Evolutionary conservation across 2,113 vertebrate genomes (phyloP).

Genomic region (Polypterus senegalus): DNA sequence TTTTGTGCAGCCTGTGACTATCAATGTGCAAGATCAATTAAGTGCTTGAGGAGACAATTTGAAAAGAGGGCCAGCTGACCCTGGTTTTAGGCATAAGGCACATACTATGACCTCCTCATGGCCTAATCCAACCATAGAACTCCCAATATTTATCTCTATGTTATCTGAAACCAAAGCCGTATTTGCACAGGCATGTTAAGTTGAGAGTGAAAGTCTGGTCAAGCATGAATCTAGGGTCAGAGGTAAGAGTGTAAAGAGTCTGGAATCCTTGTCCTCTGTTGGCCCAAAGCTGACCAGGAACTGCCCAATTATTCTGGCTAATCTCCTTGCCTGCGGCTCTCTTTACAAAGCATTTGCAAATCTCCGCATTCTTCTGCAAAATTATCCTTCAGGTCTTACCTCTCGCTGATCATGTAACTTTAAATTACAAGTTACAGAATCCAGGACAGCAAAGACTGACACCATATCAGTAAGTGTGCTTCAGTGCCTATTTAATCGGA

Average conservation of each 20-base stretch:
- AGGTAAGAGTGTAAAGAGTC: slow-evolving; percentile 28
- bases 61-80: slow-evolving; percentile 49
- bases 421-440: background rate
- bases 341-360: background rate
- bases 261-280: background rate
- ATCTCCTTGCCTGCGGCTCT: background rate
- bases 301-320: background rate
- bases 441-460: too few species aligned
- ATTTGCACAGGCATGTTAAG: slow-evolving; percentile 49
- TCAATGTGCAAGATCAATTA: slow-evolving; percentile 52
- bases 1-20: slow-evolving; percentile 45
- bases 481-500: too few species aligned
- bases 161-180: slow-evolving; percentile 47
- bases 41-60: slow-evolving; percentile 46
- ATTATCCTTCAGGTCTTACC: background rate
- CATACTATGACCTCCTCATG: slow-evolving; percentile 40
- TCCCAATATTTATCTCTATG: slow-evolving; percentile 63
- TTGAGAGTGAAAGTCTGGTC: slow-evolving; percentile 42
- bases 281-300: background rate
- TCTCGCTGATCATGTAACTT: slow-evolving; percentile 1
- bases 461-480: too few species aligned
- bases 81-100: slow-evolving; percentile 36
- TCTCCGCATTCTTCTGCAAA: background rate
- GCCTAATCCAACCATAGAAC: slow-evolving; percentile 53
- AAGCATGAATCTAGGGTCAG: slow-evolving; percentile 42